Conservation (phyloP, 2,113 vertebrate species). For the Solea solea region DNA sequence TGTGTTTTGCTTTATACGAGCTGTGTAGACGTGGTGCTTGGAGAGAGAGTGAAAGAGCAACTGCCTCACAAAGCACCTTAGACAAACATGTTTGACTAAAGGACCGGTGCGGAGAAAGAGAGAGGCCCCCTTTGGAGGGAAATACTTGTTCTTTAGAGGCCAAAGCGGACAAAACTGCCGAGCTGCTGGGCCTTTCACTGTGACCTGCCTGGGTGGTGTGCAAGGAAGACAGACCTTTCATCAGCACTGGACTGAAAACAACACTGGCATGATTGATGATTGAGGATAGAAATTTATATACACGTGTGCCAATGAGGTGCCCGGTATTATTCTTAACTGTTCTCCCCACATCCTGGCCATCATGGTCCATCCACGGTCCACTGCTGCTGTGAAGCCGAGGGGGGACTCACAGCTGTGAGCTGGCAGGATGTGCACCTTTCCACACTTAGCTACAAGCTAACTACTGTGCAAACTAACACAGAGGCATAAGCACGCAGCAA, state of each 20-base stretch:
- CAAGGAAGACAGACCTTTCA: slow-evolving; percentile 53
- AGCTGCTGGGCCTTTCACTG: slow-evolving; percentile 54
- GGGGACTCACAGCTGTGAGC: slow-evolving; percentile 48
- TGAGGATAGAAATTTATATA: slow-evolving; percentile 26
- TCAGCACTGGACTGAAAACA: slow-evolving; percentile 55
- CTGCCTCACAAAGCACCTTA: slow-evolving; percentile 52
- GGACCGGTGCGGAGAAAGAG: slow-evolving; percentile 19
- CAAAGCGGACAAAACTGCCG: slow-evolving; percentile 46
- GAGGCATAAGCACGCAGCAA: neutral
- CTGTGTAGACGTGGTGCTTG: slow-evolving; percentile 34
- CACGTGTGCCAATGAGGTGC: slow-evolving; percentile 19
- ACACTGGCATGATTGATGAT: slow-evolving; percentile 26
- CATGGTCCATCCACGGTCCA: slow-evolving; percentile 54
- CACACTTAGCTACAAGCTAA: neutral
- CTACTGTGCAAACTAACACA: slow-evolving; percentile 31
- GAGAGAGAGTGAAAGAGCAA: slow-evolving; percentile 45
- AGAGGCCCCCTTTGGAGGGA: slow-evolving; percentile 33
- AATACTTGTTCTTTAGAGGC: slow-evolving; percentile 58
- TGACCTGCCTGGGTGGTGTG: slow-evolving; percentile 49
- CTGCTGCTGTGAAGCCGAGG: slow-evolving; percentile 49
- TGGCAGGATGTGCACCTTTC: slow-evolving; percentile 6
- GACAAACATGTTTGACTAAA: slow-evolving; percentile 59
- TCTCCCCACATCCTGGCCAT: slow-evolving; percentile 59
- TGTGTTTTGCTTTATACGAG: slow-evolving; percentile 35
- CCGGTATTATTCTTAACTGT: slow-evolving; percentile 50